Base-by-base conservation (phyloP, 2,888 invertebrate species). In the Nomada goodeniana region DNA sequence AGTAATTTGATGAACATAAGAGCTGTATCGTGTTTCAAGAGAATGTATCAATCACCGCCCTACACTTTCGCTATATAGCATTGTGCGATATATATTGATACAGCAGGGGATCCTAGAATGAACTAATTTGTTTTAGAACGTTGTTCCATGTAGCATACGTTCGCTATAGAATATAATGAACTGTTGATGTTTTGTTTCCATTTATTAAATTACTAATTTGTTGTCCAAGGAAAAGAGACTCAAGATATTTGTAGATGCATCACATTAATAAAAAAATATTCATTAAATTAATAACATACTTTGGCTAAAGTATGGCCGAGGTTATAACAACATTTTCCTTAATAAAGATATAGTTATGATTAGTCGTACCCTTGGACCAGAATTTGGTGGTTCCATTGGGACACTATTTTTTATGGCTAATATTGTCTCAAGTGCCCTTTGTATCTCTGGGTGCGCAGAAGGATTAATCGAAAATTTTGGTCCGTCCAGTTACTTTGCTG, bases 301-400 rank as follows among this genome's bases (percentile, higher is more conserved):
- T 36, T 36, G 7, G 5, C 36, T 36, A 47, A 47, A 47, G 47
- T 15, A 47, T 15, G 15, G 7, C 36, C n/a, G 20, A 55, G 18
- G 36, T 53, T n/a, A 11, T 18, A 53, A 29, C 20, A 36, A 50
- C 5, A 7, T 36, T 73, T 70, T 61, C 26, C 75, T 73, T 82
- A 85, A 77, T 70, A 61, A 77, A 63, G 29, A 10, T 59, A 29
- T 93, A 99, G 99, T 99, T 94, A 99, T 99, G 99, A 99, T 99
- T 88, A 99, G 99, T 94, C 95, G 99, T 90, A 99, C 99, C 0
- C 94, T 99, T 65, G 99, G 99, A 26, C 98, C 99, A 0, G 99
- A 99, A 95, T 99, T 99, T 95, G 99, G 99, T 0, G 99, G 99
- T 50, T 98, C 99, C 0, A 99, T 99, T 88, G 99, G 99, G 0